Conservation (phyloP, 2,797 vertebrate species). For the Huso huso region DNA sequence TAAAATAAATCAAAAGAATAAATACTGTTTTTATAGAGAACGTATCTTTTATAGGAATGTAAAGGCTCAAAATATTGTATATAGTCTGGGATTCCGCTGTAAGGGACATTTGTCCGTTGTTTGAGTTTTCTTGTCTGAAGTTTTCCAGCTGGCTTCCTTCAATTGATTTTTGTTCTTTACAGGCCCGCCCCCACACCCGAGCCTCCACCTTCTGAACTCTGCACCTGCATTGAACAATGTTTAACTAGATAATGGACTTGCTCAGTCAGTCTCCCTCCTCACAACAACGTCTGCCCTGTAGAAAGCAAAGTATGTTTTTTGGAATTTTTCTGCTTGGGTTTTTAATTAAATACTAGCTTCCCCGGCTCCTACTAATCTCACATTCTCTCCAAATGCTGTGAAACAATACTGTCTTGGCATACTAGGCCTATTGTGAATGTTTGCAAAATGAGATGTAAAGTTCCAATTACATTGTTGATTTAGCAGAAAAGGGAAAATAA, state of each 20-base stretch:
- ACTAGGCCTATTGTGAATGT: not conserved
- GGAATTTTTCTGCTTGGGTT: not conserved
- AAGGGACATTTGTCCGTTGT: not conserved
- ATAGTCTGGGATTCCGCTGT: not conserved
- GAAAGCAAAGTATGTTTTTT: not conserved
- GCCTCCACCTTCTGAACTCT: slow-evolving; percentile 44
- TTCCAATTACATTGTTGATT: not conserved
- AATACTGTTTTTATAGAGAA: too few relatives aligned
- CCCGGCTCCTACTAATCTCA: not conserved
- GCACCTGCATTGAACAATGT: slow-evolving; percentile 46
- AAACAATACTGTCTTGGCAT: slow-evolving; percentile 1
- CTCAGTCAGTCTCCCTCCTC: slow-evolving; percentile 11
- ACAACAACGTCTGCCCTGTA: not conserved
- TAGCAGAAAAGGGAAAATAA: too few relatives aligned
- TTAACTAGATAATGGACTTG: slow-evolving; percentile 35
- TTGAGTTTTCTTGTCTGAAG: slow-evolving; percentile 33
- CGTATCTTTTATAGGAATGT: too few relatives aligned
- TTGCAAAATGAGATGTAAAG: not conserved
- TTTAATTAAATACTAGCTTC: slow-evolving; percentile 4
- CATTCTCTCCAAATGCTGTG: not conserved
- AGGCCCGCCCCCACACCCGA: slow-evolving; percentile 40
- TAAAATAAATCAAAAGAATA: not conserved
- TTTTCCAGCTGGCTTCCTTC: slow-evolving; percentile 50
- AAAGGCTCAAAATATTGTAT: too few relatives aligned
- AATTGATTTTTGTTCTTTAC: slow-evolving; percentile 43